Evolutionary conservation across 1,140 invertebrate species (phyloP), one percentile per base, ranked within the genome.

Genomic region (Diorhabda elongata): DNA sequence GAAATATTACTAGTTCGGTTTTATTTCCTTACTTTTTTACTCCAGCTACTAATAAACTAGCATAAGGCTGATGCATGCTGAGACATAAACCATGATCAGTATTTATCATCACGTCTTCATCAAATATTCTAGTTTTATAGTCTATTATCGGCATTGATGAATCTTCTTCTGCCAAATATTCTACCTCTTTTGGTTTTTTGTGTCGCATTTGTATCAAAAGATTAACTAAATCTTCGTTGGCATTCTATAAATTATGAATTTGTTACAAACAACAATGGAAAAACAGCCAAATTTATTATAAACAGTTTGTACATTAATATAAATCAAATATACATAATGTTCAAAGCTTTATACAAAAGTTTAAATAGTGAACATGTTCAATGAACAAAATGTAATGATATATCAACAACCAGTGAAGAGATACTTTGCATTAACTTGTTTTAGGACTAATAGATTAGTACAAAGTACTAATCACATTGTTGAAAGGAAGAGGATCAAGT

Each of bases 51-150:
- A 99, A 83, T 41, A 98, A 83, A 2, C 94, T 95, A 5, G 97
- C 97, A 88, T 93, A 98, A 0, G 97, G 97, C 78, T 99, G 97
- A 83, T 97, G 95, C 90, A 98, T 91, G 76, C 93, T 96, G 4
- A 99, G 82, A 82, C 96, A 98, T 72, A 89, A 83, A 2, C 95
- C 96, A 74, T 90, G 84, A 84, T 98, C 97, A 4, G 71, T 66
- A 66, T 63, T 71, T 7, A 69, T 56, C 4, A 73, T 68, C 9
- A 74, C 44, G 3, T 73, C 72, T 69, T 77, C 76, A 70, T 75
- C 73, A 43, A 73, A 67, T 4, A 76, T 45, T 68, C 69, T 72
- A 5, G 44, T 74, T 5, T 71, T 69, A 61, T 74, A 77, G 58
- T 72, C 68, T 11, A 73, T 70, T 44, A 75, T 60, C n/a, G 73